Percentiles rank a stretch among this genome's conserved stretches.
Evolutionary conservation across 2,113 vertebrate genomes (phyloP).

Genomic region (Prunella fulvescens): DNA sequence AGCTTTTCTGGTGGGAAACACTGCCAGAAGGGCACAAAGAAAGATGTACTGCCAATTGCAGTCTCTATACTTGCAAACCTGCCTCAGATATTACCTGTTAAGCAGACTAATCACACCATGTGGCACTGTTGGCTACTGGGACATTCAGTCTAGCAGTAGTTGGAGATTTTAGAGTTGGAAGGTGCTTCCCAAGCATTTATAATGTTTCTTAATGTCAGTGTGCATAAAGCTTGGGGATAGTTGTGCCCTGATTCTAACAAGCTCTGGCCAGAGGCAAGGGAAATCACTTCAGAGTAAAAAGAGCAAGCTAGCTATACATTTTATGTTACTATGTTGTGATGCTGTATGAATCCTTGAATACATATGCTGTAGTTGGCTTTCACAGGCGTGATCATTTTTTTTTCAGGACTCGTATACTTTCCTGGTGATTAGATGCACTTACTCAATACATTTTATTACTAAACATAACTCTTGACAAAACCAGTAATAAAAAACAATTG

Average conservation of each 20-base stretch:
- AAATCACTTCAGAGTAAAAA: not conserved
- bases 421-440: not conserved
- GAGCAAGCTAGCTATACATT: not conserved
- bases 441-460: not conserved
- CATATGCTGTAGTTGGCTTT: not conserved
- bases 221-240: not conserved
- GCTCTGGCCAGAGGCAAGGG: not conserved
- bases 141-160: not conserved
- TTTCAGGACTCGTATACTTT: not conserved
- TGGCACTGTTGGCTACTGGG: not conserved
- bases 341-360: not conserved
- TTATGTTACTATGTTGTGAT: not conserved
- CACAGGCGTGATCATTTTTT: not conserved
- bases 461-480: not conserved
- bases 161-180: not conserved
- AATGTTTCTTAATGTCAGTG: not conserved
- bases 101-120: not conserved
- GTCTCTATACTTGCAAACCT: not conserved
- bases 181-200: not conserved
- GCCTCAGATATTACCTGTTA: not conserved
- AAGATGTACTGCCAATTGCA: not conserved
- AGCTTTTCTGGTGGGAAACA: not conserved
- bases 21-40: not conserved
- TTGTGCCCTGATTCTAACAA: not conserved
- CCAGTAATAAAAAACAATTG: not conserved